Base-by-base conservation (phyloP, 1,140 invertebrate species). In the Lepidurus couesii region DNA sequence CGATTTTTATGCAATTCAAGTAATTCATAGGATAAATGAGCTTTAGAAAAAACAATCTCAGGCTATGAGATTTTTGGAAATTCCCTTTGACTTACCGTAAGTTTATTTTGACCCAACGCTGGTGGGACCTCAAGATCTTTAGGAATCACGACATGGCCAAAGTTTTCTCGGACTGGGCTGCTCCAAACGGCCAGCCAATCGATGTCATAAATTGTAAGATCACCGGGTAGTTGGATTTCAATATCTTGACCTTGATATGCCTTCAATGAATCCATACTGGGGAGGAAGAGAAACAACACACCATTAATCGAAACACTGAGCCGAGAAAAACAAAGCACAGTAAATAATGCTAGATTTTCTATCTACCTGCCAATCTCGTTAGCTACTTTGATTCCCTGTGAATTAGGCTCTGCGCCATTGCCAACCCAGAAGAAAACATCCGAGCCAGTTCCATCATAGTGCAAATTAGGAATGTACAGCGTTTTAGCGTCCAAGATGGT, bases 401-500 rank as follows among this genome's bases (percentile, higher is more conserved):
- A 86, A 82, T 89, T 90, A 0, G 95, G 95, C 82, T 94, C 90
- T 1, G 88, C 86, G 1, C 94, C 95, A 82, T 91, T 95, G 7
- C 95, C 95, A 7, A 96, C 94, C 93, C 93, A 96, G 84, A 97
- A 97, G 84, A 94, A 96, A 7, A 94, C 93, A 83, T 96, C 94
- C 1, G 93, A 92, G 1, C 92, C 93, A 11, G 90, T 91, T 8
- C 95, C 95, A 82, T 97, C 94, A 82, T 96, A 97, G 83, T 95
- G 93, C 74, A 97, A 86, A 86, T 96, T 95, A 5, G 95, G 94
- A 81, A 97, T 96, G 84, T 95, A 95, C 83, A 97, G 92, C 0
- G 95, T 96, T 85, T 94, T 95, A 11, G 94, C 93, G 84, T 97
- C 95, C 73, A 97, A 84, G 16, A 97, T 93, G 80, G 92, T 94